Base-by-base conservation (phyloP, 1,140 invertebrate genomes). In the Steinernema khuongi region DNA sequence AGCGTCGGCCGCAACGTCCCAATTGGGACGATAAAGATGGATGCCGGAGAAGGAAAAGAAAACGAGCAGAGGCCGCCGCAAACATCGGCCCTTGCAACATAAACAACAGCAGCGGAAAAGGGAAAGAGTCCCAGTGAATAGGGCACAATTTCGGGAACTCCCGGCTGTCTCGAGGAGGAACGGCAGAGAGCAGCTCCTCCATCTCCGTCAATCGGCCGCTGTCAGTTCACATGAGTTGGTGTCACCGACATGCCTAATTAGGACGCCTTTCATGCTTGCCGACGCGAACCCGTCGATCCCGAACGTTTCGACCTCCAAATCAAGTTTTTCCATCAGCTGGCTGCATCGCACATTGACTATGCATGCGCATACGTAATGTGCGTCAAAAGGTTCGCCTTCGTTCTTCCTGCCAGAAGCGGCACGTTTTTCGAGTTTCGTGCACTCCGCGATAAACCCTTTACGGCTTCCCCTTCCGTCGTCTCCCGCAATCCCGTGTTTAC, bases 81-180 rank as follows among this genome's bases (percentile, higher is more conserved):
- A 60, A 60, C 36, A 60, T 60, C 7, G 11, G 50, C 19, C 50
- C 26, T 11, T 26, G 22, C 11, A 11, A 60, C 50, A 60, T 60
- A 60, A 60, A 60, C 50, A 60, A 60, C 50, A 60, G 50, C n/a
- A 41, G 36, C 50, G 50, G 50, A 60, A 60, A 60, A 7, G 50
- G 50, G 22, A 60, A 26, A 60, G 26, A 4, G 11, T 60, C 14
- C 11, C 14, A 60, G 14, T 60, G 50, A 60, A 60, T 60, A 60
- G 50, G 4, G 50, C 7, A 22, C 50, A 60, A 60, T 60, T 60
- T 14, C 22, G 14, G 7, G 50, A 22, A 60, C 14, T n/a, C 4
- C 7, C 11, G 50, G 26, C 11, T 26, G 14, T 22, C 22, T 7
- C n/a, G n/a, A n/a, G n/a, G n/a, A n/a, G n/a, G n/a, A n/a, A n/a